Conservation (phyloP, 2,888 invertebrate genomes). For the Graphium colonna region DNA sequence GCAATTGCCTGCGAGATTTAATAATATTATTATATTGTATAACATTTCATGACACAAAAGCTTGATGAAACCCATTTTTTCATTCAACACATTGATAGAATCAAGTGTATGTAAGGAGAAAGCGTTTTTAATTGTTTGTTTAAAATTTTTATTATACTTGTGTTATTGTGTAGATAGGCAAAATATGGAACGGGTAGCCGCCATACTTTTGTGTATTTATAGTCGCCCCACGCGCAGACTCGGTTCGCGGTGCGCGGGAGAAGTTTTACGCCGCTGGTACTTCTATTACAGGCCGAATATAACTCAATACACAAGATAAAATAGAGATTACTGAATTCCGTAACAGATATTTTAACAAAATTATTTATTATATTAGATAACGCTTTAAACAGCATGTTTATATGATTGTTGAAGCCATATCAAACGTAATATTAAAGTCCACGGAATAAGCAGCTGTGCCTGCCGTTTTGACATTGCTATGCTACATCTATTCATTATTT, state of each 20-base stretch:
- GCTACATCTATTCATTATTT: too few relatives aligned
- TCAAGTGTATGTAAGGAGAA: not conserved
- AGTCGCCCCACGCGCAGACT: constrained; percentile 71
- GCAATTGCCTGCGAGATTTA: constrained; percentile 13
- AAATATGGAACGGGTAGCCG: constrained; percentile 53
- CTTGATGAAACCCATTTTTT: not conserved
- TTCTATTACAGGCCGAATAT: constrained; percentile 66
- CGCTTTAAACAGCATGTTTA: too few relatives aligned
- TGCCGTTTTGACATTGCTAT: too few relatives aligned
- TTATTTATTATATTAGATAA: too few relatives aligned
- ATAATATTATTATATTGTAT: constrained; percentile 3
- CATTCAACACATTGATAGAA: not conserved
- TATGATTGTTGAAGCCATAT: too few relatives aligned
- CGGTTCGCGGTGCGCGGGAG: constrained; percentile 63
- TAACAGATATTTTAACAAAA: too few relatives aligned
- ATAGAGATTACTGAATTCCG: too few relatives aligned
- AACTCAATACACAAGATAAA: too few relatives aligned
- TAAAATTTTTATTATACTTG: constrained; percentile 36
- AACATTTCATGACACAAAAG: constrained; percentile 1
- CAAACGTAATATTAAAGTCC: too few relatives aligned
- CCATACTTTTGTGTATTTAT: constrained; percentile 66
- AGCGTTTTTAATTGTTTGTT: constrained; percentile 30
- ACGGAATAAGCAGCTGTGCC: too few relatives aligned
- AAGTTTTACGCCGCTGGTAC: constrained; percentile 42
- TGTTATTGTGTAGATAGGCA: constrained; percentile 35